Evolutionary conservation across 2,888 invertebrate species (phyloP).

Genomic region (Morpho deidamia): DNA sequence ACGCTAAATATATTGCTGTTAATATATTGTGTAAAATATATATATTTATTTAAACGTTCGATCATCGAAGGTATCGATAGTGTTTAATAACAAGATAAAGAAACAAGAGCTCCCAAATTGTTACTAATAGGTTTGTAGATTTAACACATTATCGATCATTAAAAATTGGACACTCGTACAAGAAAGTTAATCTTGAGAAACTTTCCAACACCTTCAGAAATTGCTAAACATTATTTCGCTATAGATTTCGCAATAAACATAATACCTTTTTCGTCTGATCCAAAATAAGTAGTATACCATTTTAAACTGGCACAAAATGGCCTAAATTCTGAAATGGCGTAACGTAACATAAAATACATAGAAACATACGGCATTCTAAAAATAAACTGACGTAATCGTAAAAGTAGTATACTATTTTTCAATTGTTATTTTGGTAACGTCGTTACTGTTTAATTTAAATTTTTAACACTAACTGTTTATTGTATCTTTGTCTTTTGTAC

Average conservation of each 20-base stretch:
- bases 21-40: too few species aligned
- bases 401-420: slow-evolving; percentile 64
- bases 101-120: too few species aligned
- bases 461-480: too few species aligned
- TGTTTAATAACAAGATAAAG: too few species aligned
- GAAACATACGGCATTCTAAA: slow-evolving; percentile 37
- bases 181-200: slow-evolving; percentile 34
- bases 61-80: too few species aligned
- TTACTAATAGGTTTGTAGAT: neutral
- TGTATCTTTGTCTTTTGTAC: too few species aligned
- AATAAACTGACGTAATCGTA: slow-evolving; percentile 25
- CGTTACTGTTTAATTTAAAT: slow-evolving; percentile 29
- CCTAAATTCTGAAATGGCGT: slow-evolving; percentile 32
- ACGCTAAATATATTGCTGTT: too few species aligned
- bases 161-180: slow-evolving; percentile 40
- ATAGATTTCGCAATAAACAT: slow-evolving; percentile 11
- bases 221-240: slow-evolving; percentile 19
- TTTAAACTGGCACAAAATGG: slow-evolving; percentile 44
- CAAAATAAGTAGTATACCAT: slow-evolving; percentile 57
- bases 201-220: neutral
- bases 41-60: too few species aligned
- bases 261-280: slow-evolving; percentile 24
- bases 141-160: slow-evolving; percentile 16
- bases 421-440: slow-evolving; percentile 30
- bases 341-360: slow-evolving; percentile 34